Conservation (phyloP, 2,888 invertebrate species). For the Drosophila fungiperda region DNA sequence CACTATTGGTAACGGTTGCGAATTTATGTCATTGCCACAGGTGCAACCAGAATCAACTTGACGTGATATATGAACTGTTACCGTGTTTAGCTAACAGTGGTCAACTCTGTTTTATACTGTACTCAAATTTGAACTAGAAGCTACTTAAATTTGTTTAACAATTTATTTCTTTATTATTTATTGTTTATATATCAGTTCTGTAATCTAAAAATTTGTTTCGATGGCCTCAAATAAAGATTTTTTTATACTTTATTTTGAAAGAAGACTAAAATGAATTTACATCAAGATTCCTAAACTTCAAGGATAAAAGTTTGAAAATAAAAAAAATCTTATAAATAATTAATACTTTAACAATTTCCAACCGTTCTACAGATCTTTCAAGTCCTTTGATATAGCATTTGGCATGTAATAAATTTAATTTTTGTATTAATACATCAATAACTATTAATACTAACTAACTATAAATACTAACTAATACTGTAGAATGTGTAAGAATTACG, state of each 20-base stretch:
- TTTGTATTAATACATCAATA: not conserved
- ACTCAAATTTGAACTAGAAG: not conserved
- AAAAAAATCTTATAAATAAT: not conserved
- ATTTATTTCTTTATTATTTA: not conserved
- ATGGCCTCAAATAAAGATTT: too few species aligned
- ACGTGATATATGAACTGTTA: slow-evolving; percentile 24
- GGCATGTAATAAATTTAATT: not conserved
- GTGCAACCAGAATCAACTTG: slow-evolving; percentile 18
- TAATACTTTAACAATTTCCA: not conserved
- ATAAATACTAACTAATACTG: not conserved
- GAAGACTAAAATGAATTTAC: too few species aligned
- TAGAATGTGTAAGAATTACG: not conserved
- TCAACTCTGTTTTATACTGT: not conserved
- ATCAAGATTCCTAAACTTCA: too few species aligned
- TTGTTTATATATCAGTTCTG: not conserved
- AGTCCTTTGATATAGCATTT: not conserved
- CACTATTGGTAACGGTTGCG: slow-evolving; percentile 27
- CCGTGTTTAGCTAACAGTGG: not conserved
- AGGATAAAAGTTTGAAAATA: not conserved
- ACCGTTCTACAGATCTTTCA: not conserved
- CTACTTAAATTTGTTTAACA: not conserved
- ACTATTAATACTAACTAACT: not conserved
- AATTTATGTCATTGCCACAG: slow-evolving; percentile 65
- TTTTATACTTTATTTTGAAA: not conserved
- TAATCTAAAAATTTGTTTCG: too few species aligned